These are phyloP conservation scores for Bufo bufo DNA, from an alignment of 2,113 vertebrate genomes.

Conservation along the genomic window DNA sequence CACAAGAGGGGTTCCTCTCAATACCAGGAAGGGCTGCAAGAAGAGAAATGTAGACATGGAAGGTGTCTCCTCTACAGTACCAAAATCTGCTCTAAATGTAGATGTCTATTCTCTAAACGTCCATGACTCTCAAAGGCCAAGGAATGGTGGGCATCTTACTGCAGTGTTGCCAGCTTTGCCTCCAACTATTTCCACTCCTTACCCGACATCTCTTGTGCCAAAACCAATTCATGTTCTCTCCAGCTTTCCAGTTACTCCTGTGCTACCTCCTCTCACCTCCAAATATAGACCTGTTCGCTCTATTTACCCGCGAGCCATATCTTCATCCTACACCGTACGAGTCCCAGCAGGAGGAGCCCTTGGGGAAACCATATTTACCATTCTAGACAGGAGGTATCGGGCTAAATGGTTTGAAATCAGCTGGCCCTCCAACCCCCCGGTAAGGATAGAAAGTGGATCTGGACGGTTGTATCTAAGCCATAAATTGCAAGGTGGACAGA, in stretches of 20 bases:
- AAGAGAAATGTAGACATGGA: neutral
- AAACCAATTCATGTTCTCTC: no score
- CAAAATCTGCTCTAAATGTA: neutral
- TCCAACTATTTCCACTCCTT: neutral
- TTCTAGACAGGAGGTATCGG: conserved; percentile 76
- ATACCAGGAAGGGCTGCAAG: neutral
- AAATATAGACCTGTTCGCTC: conserved; percentile 17
- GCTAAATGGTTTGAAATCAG: conserved; percentile 79
- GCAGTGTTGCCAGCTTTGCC: neutral
- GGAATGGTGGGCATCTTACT: no score
- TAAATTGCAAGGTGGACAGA: conserved; percentile 68
- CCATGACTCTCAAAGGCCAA: neutral
- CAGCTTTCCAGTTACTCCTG: neutral
- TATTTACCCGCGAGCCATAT: neutral
- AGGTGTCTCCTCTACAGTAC: neutral
- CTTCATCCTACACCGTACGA: conserved; percentile 72
- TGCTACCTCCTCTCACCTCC: conserved; percentile 45
- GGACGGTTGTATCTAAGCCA: conserved; percentile 78
- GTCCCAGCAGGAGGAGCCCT: conserved; percentile 71
- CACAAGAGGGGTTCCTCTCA: neutral
- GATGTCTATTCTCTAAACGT: no score
- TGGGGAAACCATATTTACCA: conserved; percentile 81
- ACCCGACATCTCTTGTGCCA: neutral
- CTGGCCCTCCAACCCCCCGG: conserved; percentile 66
- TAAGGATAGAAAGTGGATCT: conserved; percentile 79